Conservation (phyloP, 2,113 vertebrate genomes). For the Macquaria australasica region DNA sequence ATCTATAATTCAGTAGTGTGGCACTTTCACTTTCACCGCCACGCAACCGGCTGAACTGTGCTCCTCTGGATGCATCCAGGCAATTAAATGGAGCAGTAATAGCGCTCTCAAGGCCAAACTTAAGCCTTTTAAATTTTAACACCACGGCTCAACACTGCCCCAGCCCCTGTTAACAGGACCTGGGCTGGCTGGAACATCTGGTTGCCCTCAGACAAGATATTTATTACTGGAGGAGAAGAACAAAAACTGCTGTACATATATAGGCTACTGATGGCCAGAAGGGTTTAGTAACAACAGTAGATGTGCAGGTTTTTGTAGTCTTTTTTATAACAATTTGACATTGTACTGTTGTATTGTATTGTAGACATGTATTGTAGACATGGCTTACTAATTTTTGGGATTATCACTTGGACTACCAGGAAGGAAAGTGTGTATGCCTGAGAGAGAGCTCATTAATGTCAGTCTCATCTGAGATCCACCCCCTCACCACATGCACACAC, state of each 20-base stretch:
- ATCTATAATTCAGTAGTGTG: constrained; percentile 36
- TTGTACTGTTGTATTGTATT: no score
- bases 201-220: constrained; percentile 59
- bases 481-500: constrained; percentile 10
- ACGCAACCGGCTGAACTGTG: constrained; percentile 25
- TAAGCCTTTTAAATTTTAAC: constrained; percentile 64
- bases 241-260: neutral
- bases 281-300: neutral
- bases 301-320: neutral
- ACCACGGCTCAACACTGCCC: constrained; percentile 36
- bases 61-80: constrained; percentile 18
- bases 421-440: neutral
- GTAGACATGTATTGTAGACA: no score
- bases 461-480: constrained; percentile 16
- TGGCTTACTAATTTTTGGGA: neutral
- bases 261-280: neutral
- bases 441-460: constrained; percentile 25
- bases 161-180: constrained; percentile 55
- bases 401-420: neutral
- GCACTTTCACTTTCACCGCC: constrained; percentile 36
- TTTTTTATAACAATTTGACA: neutral
- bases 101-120: constrained; percentile 49
- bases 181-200: constrained; percentile 54
- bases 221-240: constrained; percentile 30
- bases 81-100: constrained; percentile 54